Percentiles rank a stretch among this genome's conserved stretches.
phyloP scores from a whole-genome alignment of 2,113 vertebrate genomes.

The Ellobius talpinus region DNA sequence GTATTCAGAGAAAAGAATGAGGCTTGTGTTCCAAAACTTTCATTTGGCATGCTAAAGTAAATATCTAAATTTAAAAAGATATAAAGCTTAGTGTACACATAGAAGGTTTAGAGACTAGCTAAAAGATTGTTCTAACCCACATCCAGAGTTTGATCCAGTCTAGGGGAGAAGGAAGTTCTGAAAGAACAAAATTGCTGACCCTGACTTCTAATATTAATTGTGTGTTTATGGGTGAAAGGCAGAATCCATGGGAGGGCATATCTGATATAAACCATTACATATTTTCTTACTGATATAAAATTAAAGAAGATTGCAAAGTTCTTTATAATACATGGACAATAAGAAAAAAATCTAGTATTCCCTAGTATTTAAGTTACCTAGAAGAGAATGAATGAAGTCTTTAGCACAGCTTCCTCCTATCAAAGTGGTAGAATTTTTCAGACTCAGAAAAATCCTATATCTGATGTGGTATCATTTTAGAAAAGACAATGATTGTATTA shows the following conservation, averaged over 20 bases:
- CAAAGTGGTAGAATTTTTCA: neutral
- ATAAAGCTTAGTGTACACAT: neutral
- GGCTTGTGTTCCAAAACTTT: constrained; percentile 43
- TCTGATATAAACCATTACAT: neutral
- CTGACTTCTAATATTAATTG: neutral
- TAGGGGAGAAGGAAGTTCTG: neutral
- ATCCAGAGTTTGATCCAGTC: neutral
- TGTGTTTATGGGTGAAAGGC: too few relatives aligned
- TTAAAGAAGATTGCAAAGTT: neutral
- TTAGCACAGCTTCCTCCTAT: neutral
- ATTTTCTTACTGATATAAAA: neutral
- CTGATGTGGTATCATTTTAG: neutral
- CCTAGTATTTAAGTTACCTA: neutral
- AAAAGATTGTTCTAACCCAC: neutral
- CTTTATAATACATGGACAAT: neutral
- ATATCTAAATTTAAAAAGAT: neutral
- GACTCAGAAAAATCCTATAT: neutral
- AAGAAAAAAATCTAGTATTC: neutral
- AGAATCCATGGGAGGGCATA: neutral
- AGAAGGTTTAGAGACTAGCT: neutral
- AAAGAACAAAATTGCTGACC: neutral
- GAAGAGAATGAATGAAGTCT: neutral
- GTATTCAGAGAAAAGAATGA: constrained; percentile 21
- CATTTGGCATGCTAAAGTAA: constrained; percentile 1
- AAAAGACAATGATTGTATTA: neutral